Evolutionary conservation across 1,140 invertebrate genomes (phyloP).

Genomic region (Prorops nasuta): DNA sequence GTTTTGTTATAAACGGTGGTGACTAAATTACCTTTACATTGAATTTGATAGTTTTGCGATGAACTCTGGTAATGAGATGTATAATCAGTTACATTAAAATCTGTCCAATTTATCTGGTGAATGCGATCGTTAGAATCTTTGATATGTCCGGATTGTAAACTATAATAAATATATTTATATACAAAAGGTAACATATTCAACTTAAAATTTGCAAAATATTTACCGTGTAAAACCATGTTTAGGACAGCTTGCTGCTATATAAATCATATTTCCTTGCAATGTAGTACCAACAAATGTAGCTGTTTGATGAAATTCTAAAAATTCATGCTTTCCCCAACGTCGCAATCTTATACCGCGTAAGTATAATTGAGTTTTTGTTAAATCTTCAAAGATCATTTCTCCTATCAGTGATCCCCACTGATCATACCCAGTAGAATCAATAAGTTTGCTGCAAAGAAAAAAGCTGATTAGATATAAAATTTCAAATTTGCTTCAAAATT

Average conservation of each 20-base stretch:
- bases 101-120: constrained; percentile 13
- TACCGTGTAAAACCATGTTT: constrained; percentile 53
- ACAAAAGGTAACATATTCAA: neutral
- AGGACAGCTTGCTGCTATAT: constrained; percentile 43
- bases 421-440: constrained; percentile 48
- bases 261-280: constrained; percentile 50
- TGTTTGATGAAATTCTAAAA: constrained; percentile 30
- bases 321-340: constrained; percentile 45
- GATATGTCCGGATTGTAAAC: constrained; percentile 26
- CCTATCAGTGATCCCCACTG: constrained; percentile 58
- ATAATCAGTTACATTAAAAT: constrained; percentile 19
- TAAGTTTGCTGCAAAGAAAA: constrained; percentile 28
- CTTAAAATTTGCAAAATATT: constrained; percentile 21
- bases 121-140: constrained; percentile 8
- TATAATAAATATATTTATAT: constrained; percentile 14
- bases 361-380: constrained; percentile 40
- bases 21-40: constrained; percentile 14
- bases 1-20: constrained; percentile 1
- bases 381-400: constrained; percentile 40
- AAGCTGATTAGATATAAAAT: constrained; percentile 5
- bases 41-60: constrained; percentile 8
- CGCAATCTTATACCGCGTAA: constrained; percentile 58
- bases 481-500: too few species aligned
- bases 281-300: constrained; percentile 41
- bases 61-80: neutral